Conservation (phyloP, 2,888 invertebrate genomes). For the Scaptomyza caliginosa region DNA sequence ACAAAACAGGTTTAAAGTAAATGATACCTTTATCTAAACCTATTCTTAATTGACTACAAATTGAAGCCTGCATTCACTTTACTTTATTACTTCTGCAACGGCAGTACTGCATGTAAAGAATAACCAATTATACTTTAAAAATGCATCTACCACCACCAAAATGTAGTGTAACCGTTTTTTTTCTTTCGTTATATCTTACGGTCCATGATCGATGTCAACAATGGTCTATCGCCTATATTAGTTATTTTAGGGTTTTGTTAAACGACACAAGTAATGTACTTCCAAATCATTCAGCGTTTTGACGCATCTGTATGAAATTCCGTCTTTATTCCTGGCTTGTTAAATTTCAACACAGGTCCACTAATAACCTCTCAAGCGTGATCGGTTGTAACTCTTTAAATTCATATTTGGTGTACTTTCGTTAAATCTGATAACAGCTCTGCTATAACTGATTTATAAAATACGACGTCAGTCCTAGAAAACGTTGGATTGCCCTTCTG, state of each 20-base stretch:
- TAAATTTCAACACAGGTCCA: too few relatives aligned
- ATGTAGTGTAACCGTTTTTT: background rate
- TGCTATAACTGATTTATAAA: too few relatives aligned
- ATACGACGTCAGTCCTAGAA: too few relatives aligned
- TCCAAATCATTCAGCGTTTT: background rate
- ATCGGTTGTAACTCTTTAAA: too few relatives aligned
- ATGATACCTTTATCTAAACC: slow-evolving; percentile 1
- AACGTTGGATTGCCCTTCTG: too few relatives aligned
- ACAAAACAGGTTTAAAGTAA: background rate
- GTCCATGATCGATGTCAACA: background rate
- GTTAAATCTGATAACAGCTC: too few relatives aligned
- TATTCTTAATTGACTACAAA: background rate
- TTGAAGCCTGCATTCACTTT: background rate
- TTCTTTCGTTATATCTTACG: background rate
- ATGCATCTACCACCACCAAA: background rate
- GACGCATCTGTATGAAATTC: too few relatives aligned
- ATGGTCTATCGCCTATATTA: background rate
- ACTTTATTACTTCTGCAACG: background rate
- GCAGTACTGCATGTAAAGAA: background rate
- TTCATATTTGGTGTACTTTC: too few relatives aligned
- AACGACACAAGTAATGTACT: too few relatives aligned
- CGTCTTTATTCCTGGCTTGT: too few relatives aligned
- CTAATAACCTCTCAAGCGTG: too few relatives aligned
- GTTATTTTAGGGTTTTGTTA: background rate
- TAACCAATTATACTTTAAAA: background rate